phyloP scores from a whole-genome alignment of 2,113 vertebrate genomes.

The Triplophysa siluroides region DNA sequence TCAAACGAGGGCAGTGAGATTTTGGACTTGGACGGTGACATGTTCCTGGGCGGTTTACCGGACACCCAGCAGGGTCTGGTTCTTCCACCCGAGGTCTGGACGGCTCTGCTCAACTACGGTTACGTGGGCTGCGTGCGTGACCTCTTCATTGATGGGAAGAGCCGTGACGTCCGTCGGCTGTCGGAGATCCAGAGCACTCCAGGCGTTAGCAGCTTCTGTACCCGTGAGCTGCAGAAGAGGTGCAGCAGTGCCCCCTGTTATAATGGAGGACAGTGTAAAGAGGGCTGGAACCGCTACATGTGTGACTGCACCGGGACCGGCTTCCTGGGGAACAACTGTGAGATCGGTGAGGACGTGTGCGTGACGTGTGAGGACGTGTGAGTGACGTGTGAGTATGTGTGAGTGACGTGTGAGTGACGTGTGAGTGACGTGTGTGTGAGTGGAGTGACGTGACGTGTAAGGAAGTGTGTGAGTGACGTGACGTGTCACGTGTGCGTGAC shows the following conservation, averaged over 20 bases:
- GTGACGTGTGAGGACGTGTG: neutral
- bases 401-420: too few species aligned
- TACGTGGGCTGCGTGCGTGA: conserved; percentile 91
- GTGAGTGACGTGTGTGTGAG: too few species aligned
- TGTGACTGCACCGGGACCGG: conserved; percentile 90
- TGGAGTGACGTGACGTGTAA: too few species aligned
- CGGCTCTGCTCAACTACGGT: conserved; percentile 84
- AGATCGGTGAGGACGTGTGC: conserved; percentile 88
- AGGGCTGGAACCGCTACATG: conserved; percentile 93
- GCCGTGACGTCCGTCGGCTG: conserved; percentile 84
- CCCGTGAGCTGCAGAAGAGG: conserved; percentile 84
- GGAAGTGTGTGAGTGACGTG: too few species aligned
- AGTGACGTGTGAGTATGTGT: neutral
- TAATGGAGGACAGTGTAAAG: conserved; percentile 83
- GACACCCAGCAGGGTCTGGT: conserved; percentile 79
- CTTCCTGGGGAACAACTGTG: conserved; percentile 85
- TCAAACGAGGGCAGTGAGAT: conserved; percentile 91
- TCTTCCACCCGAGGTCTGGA: conserved; percentile 92
- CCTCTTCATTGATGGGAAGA: conserved; percentile 91
- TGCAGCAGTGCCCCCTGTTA: conserved; percentile 83
- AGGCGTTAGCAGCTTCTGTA: conserved; percentile 86
- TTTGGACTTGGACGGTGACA: conserved; percentile 87
- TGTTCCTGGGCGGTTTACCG: conserved; percentile 87
- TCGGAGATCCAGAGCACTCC: conserved; percentile 80
- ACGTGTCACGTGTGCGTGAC: too few species aligned